Evolutionary conservation across 1,140 invertebrate species (phyloP), one percentile per base, ranked within the genome.

Genomic region (Zaprionus camerounensis): DNA sequence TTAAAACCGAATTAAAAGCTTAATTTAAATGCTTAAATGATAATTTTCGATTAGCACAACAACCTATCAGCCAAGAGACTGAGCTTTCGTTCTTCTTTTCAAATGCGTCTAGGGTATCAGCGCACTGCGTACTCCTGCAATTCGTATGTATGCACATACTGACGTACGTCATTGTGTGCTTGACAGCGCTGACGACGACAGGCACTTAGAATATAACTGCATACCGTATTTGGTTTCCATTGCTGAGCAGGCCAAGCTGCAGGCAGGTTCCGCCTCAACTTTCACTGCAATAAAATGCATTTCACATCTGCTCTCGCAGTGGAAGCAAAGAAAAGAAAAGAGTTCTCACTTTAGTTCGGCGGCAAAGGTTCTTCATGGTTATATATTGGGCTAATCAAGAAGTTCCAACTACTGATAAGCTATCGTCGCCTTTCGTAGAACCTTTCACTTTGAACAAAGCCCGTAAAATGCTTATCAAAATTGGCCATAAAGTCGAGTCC

Each of bases 361-460:
- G 0, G 22, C 46, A 51, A 24, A n/a, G 20, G 12, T 41, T 41
- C n/a, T 6, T n/a, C 38, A 5, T 15, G n/a, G 17, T 51, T 56
- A 71, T 57, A 66, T 87, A 15, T n/a, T 13, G 5, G 13, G 13
- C 5, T 41, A 34, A 34, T 34, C 31, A 34, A 34, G 2, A 11
- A 34, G 9, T 34, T 34, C 9, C 31, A 34, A 34, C 31, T 34
- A 11, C 5, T 41, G 38, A 41, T 41, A 41, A 41, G 38, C 38
- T n/a, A 17, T 44, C 36, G 36, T 38, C 36, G 36, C 36, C 36
- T 38, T 38, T 38, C 17, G 13, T 7, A 20, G 78, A 80, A 76
- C 84, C 84, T 87, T 87, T 87, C 84, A 88, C 84, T 75, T 73
- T 68, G 77, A 31, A 24, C 38, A 62, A 74, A 31, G 38, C 15